These are phyloP conservation scores for Teleopsis dalmanni DNA, from an alignment of 1,140 invertebrate genomes.

Conservation along the genomic window DNA sequence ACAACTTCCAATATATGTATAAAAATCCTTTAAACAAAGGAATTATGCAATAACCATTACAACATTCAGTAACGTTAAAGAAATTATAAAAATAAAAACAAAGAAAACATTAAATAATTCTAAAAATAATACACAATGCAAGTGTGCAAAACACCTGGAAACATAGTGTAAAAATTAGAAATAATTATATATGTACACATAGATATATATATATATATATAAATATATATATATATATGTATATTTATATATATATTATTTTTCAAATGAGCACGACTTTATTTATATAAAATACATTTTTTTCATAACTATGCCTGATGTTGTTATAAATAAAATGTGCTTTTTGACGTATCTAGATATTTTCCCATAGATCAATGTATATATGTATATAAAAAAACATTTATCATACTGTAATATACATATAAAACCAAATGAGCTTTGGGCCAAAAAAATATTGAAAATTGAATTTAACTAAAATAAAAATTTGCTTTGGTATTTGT, in stretches of 20 bases:
- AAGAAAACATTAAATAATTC: too few relatives aligned
- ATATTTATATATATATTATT: neutral
- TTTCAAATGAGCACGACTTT: neutral
- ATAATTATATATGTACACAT: neutral
- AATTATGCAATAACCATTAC: neutral
- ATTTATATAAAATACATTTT: neutral
- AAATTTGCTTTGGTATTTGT: neutral
- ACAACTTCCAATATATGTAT: neutral
- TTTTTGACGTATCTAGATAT: neutral
- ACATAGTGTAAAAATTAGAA: neutral
- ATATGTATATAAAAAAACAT: neutral
- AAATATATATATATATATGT: conserved; percentile 1
- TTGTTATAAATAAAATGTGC: too few relatives aligned
- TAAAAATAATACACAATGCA: neutral
- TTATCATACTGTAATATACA: neutral
- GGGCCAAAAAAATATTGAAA: neutral
- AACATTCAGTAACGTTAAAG: too few relatives aligned
- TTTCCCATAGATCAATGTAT: neutral
- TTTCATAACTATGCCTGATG: too few relatives aligned
- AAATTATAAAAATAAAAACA: too few relatives aligned
- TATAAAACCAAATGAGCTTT: neutral
- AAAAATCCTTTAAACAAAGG: neutral
- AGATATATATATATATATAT: neutral
- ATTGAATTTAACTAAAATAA: neutral
- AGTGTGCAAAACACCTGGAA: neutral